Evolutionary conservation across 2,113 vertebrate genomes (phyloP), one percentile per base, ranked within the genome.

Genomic region (Numida meleagris): DNA sequence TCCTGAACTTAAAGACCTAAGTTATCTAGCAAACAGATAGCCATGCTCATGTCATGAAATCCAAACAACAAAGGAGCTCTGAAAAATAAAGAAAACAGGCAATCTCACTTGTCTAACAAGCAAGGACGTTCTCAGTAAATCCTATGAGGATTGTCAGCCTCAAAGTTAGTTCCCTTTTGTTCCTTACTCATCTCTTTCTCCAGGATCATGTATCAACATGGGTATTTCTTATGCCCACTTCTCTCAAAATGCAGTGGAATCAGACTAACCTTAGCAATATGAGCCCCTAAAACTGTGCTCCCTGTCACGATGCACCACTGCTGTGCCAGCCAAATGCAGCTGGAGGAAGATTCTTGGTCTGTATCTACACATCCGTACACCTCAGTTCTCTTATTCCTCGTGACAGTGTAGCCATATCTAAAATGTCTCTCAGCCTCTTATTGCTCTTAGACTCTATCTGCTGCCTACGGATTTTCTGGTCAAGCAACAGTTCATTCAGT

Each of bases 341-440:
- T 40, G 58, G 38, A 71, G 57, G 55, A 75, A 70, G 40, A 50
- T 48, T 38, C 12, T 14, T 23, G 13, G 15, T 3, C 14, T 65
- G 4, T 31, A 9, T 45, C 63, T 21, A 25, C 15, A 31, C 3
- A 20, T n/a, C 23, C 1, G 0, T n/a, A 62, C 34, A 20, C 21
- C 12, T 57, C 13, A 2, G 3, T 53, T 57, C 16, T 10, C 6
- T 86, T 70, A 50, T 31, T 58, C 12, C 16, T 51, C 29, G 27
- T 59, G 71, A 40, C 0, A 0, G 9, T 9, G 16, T 59, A 53
- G 19, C 7, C 24, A 70, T 16, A 40, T 13, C 16, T 73, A 82
- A 53, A 74, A 23, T 10, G 3, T 61, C 16, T 72, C 18, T 48
- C n/a, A 31, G 27, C 12, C 10, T 67, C 53, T 34, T 3, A 11